phyloP scores from a whole-genome alignment of 2,888 invertebrate species.

The Adelognathus sp. region DNA sequence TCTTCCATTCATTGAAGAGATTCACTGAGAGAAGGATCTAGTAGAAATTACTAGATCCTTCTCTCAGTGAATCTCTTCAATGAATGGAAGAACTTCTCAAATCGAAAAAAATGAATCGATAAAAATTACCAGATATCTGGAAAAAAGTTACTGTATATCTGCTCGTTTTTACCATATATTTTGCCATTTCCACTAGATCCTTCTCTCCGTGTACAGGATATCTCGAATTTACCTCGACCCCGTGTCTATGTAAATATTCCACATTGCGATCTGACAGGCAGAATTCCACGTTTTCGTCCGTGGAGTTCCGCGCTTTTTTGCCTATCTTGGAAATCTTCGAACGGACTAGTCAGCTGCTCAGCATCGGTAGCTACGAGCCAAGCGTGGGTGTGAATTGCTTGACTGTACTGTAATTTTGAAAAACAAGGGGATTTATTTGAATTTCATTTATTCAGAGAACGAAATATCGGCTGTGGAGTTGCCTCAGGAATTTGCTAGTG shows the following conservation, averaged over 20 bases:
- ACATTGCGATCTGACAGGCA: neutral
- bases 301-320: conserved; percentile 42
- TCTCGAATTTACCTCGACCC: conserved; percentile 47
- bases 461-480: neutral
- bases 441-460: neutral
- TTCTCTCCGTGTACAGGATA: too few species aligned
- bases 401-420: neutral
- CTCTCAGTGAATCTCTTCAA: too few species aligned
- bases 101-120: too few species aligned
- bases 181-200: too few species aligned
- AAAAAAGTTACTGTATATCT: too few species aligned
- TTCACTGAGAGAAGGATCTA: too few species aligned
- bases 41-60: too few species aligned
- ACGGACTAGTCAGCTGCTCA: neutral
- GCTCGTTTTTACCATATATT: too few species aligned
- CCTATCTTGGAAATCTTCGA: conserved; percentile 34
- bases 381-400: neutral
- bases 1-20: too few species aligned
- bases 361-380: conserved; percentile 11
- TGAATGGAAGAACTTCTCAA: too few species aligned
- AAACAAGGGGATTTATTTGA: neutral
- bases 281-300: neutral
- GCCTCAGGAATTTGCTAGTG: neutral
- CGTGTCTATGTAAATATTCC: conserved; percentile 21
- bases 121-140: too few species aligned